Evolutionary conservation across 2,888 invertebrate genomes (phyloP).

Genomic region (Mythimna lalbum): DNA sequence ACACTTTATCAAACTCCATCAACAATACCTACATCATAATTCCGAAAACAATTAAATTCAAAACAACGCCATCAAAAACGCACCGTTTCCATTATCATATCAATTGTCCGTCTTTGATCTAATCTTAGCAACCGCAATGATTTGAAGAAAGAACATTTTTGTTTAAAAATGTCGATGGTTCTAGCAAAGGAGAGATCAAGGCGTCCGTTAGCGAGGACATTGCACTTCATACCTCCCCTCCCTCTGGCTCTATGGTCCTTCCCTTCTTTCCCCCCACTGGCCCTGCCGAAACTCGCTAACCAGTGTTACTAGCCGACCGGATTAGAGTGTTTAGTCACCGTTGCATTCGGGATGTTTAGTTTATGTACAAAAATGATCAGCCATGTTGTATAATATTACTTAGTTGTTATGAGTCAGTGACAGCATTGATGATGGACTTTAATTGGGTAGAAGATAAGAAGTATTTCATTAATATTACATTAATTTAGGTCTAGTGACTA

Average conservation of each 20-base stretch:
- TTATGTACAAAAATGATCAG: slow-evolving; percentile 61
- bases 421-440: slow-evolving; percentile 4
- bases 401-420: slow-evolving; percentile 13
- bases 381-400: slow-evolving; percentile 20
- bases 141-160: slow-evolving; percentile 58
- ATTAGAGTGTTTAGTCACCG: slow-evolving; percentile 86
- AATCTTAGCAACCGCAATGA: slow-evolving; percentile 62
- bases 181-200: slow-evolving; percentile 78
- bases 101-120: slow-evolving; percentile 53
- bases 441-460: slow-evolving; percentile 15
- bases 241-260: slow-evolving; percentile 79
- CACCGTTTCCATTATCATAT: slow-evolving; percentile 55
- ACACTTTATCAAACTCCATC: slow-evolving; percentile 10
- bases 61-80: slow-evolving; percentile 25
- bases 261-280: slow-evolving; percentile 80
- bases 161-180: slow-evolving; percentile 77
- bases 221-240: slow-evolving; percentile 84
- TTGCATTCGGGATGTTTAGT: slow-evolving; percentile 73
- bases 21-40: slow-evolving; percentile 16
- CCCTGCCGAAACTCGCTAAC: slow-evolving; percentile 87
- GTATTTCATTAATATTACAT: not conserved
- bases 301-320: slow-evolving; percentile 84
- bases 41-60: slow-evolving; percentile 34
- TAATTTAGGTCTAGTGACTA: not conserved
- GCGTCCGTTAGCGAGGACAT: slow-evolving; percentile 90